Evolutionary conservation across 1,140 invertebrate genomes (phyloP), one percentile per base, ranked within the genome.

Genomic region (Laupala kohalensis): DNA sequence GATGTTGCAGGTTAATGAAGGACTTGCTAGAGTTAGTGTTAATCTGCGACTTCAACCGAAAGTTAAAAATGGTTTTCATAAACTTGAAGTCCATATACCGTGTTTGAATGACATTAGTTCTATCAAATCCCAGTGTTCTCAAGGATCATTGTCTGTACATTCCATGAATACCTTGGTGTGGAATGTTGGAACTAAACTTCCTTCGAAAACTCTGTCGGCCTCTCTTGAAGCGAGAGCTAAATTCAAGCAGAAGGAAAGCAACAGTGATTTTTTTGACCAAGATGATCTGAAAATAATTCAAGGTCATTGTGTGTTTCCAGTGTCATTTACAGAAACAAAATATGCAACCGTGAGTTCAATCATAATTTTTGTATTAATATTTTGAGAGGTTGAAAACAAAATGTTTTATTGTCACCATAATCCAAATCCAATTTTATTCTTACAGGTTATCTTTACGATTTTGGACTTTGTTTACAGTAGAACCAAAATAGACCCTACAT

Each of bases 151-250:
- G 3, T n/a, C 28, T 0, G 67, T 68, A n/a, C 25, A 27, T 9
- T 28, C 67, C 23, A 23, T 15, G 3, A 68, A 27, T 23, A 28
- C 15, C 4, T 29, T 68, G 19, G 27, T 68, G n/a, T 68, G 67
- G 67, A 68, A 68, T n/a, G n/a, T 68, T 19, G 67, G 67, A 2
- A 68, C 26, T 15, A 68, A 68, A n/a, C 29, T 68, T n/a, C 67
- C 67, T n/a, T n/a, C 67, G n/a, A 68, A 68, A 29, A 27, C n/a
- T 9, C 27, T 68, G 28, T 5, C 5, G 27, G 67, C 28, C 25
- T 29, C 67, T 23, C 27, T 68, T 4, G 23, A 37, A 2, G 28
- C 67, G 13, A 27, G 24, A 6, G 27, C 26, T 23, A 68, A 68
- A 68, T 23, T 68, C 1, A 27, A 23, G 9, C 67, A 68, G 27